Percentiles rank a stretch among this genome's conserved stretches.
phyloP scores from a whole-genome alignment of 2,888 invertebrate species.

The Orthosia gothica region DNA sequence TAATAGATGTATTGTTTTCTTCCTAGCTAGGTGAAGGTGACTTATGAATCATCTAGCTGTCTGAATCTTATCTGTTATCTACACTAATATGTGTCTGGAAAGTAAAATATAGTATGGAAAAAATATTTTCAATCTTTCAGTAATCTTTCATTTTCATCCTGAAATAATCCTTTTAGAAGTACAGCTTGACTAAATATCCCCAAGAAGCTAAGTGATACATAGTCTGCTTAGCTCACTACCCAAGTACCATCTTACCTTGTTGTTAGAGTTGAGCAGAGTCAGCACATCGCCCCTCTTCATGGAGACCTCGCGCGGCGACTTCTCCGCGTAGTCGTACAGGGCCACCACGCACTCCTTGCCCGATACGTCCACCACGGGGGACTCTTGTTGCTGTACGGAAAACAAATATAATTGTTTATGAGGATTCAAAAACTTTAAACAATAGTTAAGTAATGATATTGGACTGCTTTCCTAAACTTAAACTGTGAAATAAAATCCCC shows the following conservation, averaged over 20 bases:
- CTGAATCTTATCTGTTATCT: not conserved
- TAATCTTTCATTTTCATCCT: too few species aligned
- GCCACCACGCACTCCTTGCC: constrained; percentile 99
- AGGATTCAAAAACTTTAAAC: not conserved
- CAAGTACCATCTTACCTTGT: constrained; percentile 93
- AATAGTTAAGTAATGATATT: not conserved
- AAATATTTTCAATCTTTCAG: too few species aligned
- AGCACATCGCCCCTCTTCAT: constrained; percentile 99
- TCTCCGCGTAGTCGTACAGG: constrained; percentile 99
- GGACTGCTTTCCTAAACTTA: not conserved
- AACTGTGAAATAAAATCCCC: too few species aligned
- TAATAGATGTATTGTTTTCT: constrained; percentile 32
- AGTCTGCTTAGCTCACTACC: too few species aligned
- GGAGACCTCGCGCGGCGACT: constrained; percentile 99
- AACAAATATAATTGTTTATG: not conserved
- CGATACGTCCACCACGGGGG: constrained; percentile 98
- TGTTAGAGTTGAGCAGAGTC: constrained; percentile 99
- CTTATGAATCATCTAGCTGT: constrained; percentile 6
- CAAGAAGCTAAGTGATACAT: too few species aligned
- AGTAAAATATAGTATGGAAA: not conserved
- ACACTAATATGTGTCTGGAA: not conserved
- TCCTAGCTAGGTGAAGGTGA: constrained; percentile 25
- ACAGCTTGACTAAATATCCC: too few species aligned
- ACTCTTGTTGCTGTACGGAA: constrained; percentile 96
- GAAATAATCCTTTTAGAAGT: too few species aligned